Evolutionary conservation across 2,888 invertebrate species (phyloP), one percentile per base, ranked within the genome.

Genomic region (Rhagium mordax): DNA sequence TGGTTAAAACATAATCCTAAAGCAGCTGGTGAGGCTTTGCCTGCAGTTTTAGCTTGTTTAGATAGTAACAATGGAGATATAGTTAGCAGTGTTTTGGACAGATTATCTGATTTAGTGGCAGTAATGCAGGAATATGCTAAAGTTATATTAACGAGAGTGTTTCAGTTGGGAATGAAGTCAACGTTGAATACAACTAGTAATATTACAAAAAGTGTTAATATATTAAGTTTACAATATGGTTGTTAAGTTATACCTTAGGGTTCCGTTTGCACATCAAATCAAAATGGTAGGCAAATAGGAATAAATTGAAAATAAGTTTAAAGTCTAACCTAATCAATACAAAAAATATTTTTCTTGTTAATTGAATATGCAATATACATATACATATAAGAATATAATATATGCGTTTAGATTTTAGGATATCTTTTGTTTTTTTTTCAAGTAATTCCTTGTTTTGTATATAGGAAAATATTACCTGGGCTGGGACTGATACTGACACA

Each of bases 41-140:
- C 94, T 53, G 92, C 94, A 0, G 93, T 95, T 83, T 90, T 97
- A 70, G 93, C 94, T 81, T 96, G 97, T 85, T 89, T 98, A 70
- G 93, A 96, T 79, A 94, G 94, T 74, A 90, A 91, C 53, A 93
- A 95, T 84, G 93, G 95, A 0, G 95, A 96, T 75, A 91, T 98
- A 48, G 92, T 95, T 0, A 91, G 92, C 79, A 92, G 94, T 0
- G 93, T 95, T 27, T 89, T 98, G 57, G 96, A 96, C 77, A 93
- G 93, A 85, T 89, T 98, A 61, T 94, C 96, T 0, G 97, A 97
- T 82, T 92, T 97, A 76, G 91, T 94, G 66, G 90, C 95, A 10
- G 93, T 96, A 75, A 91, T 95, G 89, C 96, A 95, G 89, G 98
- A 97, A 87, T 93, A 95, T 87, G 95, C 96, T 0, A 90, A 93